Evolutionary conservation across 2,113 vertebrate genomes (phyloP).

Genomic region (Tyto alba): DNA sequence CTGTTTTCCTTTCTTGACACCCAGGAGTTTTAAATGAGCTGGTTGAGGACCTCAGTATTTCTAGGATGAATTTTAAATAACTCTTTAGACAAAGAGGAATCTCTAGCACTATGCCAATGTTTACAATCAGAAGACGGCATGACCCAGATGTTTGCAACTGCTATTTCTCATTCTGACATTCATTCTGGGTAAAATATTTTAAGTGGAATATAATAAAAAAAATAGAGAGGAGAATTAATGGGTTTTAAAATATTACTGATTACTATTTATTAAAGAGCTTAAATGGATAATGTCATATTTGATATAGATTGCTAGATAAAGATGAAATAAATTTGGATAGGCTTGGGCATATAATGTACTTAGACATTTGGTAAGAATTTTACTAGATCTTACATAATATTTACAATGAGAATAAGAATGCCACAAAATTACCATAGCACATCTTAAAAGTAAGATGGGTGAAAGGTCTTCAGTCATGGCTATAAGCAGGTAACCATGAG

Average conservation of each 20-base stretch:
- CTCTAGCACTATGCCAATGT: background rate
- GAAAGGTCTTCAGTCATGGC: background rate
- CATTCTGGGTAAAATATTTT: background rate
- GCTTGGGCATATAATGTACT: background rate
- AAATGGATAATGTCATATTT: background rate
- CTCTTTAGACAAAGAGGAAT: background rate
- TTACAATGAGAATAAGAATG: background rate
- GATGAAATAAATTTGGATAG: background rate
- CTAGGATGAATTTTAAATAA: background rate
- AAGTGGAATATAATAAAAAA: background rate
- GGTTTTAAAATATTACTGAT: slow-evolving; percentile 2
- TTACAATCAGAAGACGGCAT: background rate
- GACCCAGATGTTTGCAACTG: background rate
- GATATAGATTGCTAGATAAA: background rate
- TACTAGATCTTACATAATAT: background rate
- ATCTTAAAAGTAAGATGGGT: background rate
- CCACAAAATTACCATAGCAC: background rate
- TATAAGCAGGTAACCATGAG: background rate
- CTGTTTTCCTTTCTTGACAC: background rate
- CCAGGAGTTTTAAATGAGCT: background rate
- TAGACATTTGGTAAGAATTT: background rate
- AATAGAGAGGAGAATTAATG: background rate
- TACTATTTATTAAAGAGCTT: background rate
- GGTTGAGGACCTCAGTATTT: background rate
- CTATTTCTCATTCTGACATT: background rate